phyloP scores from a whole-genome alignment of 2,888 invertebrate species.

The Quadriops clusia region DNA sequence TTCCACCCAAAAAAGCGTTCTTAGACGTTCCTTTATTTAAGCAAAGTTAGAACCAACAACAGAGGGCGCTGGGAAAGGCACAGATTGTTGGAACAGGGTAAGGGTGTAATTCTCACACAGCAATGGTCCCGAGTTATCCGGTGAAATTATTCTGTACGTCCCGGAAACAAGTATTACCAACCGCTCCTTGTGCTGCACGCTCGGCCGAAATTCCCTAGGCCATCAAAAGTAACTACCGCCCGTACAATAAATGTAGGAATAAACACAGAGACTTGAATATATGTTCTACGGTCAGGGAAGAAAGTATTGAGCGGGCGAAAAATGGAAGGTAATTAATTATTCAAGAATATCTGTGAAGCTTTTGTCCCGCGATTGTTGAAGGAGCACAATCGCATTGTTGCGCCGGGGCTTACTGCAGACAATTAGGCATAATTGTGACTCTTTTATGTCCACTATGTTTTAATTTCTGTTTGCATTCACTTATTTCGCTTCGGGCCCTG shows the following conservation, averaged over 20 bases:
- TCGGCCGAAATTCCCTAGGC: conserved; percentile 20
- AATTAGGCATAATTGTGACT: conserved; percentile 29
- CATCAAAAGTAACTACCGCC: conserved; percentile 30
- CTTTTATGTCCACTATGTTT: conserved; percentile 25
- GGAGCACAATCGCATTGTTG: conserved; percentile 30
- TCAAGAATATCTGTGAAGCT: conserved; percentile 23
- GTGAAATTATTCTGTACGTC: conserved; percentile 29
- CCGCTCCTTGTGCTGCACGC: conserved; percentile 23
- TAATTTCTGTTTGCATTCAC: conserved; percentile 15
- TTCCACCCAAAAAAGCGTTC: too few relatives aligned
- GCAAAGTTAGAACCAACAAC: too few relatives aligned
- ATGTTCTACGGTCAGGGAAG: conserved; percentile 21
- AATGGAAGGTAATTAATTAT: conserved; percentile 26
- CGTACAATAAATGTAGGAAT: conserved; percentile 30
- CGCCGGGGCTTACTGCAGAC: conserved; percentile 24
- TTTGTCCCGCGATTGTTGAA: conserved; percentile 22
- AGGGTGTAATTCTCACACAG: conserved; percentile 30
- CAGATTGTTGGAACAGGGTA: conserved; percentile 22
- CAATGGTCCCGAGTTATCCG: conserved; percentile 31
- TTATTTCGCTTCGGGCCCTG: conserved; percentile 1
- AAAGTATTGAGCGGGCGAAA: conserved; percentile 24
- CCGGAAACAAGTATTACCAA: conserved; percentile 31
- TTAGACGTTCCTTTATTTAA: too few relatives aligned
- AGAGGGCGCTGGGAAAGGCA: conserved; percentile 14
- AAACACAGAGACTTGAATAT: conserved; percentile 26